A percentile compares a stretch with the other conserved stretches of the same genome.
Evolutionary conservation across 1,140 invertebrate species (phyloP).

Genomic region (Cydia strobilella): DNA sequence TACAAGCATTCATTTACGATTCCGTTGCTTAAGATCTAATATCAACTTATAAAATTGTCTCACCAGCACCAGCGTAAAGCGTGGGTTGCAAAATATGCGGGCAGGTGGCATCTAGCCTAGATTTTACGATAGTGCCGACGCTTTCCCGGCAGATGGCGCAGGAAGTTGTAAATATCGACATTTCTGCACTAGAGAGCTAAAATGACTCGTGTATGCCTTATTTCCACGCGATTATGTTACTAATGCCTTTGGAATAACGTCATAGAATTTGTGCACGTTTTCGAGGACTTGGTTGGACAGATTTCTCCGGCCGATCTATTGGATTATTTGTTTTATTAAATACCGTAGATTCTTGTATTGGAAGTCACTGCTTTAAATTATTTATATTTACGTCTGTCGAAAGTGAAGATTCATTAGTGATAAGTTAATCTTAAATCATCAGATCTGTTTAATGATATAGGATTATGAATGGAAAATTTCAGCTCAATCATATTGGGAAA

Average conservation of each 20-base stretch:
- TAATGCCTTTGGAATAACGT: not conserved
- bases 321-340: constrained; percentile 14
- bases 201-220: not conserved
- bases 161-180: constrained; percentile 14
- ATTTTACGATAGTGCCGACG: constrained; percentile 17
- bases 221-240: not conserved
- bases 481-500: too few species aligned
- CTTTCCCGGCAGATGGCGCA: constrained; percentile 14
- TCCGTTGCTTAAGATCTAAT: too few species aligned
- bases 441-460: not conserved
- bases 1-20: too few species aligned
- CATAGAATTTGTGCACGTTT: not conserved
- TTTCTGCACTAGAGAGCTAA: not conserved
- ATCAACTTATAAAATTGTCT: too few species aligned
- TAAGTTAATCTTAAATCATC: not conserved
- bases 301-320: not conserved
- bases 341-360: constrained; percentile 2
- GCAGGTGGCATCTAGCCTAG: constrained; percentile 17
- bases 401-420: not conserved
- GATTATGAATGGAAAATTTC: too few species aligned
- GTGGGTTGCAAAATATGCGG: not conserved
- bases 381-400: not conserved
- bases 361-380: not conserved
- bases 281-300: not conserved
- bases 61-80: not conserved